Evolutionary conservation across 2,888 invertebrate genomes (phyloP), one percentile per base, ranked within the genome.

Genomic region (Pseudanteris insignis): DNA sequence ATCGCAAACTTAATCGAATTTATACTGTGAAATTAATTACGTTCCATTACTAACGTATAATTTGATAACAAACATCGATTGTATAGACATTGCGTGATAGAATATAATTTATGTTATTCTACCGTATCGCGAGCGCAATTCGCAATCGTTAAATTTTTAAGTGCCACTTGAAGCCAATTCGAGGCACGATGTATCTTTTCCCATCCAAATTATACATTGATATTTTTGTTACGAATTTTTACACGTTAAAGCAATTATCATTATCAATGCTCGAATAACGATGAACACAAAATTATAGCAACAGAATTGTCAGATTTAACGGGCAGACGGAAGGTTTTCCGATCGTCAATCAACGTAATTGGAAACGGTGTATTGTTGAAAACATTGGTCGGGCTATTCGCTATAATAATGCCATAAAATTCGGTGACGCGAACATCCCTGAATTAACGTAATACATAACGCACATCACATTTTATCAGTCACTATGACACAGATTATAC

Each of bases 331-430:
- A 43, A 41, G 29, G 34, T 36, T 29, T 41, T 18, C 12, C 29
- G 36, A 51, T 51, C 43, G 36, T 51, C 51, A 51, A 51, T 51
- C 51, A 51, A 24, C 29, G 36, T 41, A 51, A 43, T 51, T 51
- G 51, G 51, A 29, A 51, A 51, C 9, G 28, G 34, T 37, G 25
- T 25, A 37, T 43, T 53, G 43, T 12, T 53, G 53, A 43, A 53
- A 43, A 37, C 53, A 53, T 43, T 36, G 41, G 41, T 26, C 30
- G 14, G 11, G 29, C 26, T 50, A 25, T 7, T 36, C 9, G 33
- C 40, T 43, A 15, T 53, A 53, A 53, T 53, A 40, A 53, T 53
- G 53, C 29, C 30, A 34, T 34, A 53, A 53, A 36, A 30, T 53
- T 53, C 43, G 11, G 40, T 36, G 43, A 41, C 29, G 24, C 34